phyloP scores from a whole-genome alignment of 2,797 vertebrate species.

The Halcyon badia region DNA sequence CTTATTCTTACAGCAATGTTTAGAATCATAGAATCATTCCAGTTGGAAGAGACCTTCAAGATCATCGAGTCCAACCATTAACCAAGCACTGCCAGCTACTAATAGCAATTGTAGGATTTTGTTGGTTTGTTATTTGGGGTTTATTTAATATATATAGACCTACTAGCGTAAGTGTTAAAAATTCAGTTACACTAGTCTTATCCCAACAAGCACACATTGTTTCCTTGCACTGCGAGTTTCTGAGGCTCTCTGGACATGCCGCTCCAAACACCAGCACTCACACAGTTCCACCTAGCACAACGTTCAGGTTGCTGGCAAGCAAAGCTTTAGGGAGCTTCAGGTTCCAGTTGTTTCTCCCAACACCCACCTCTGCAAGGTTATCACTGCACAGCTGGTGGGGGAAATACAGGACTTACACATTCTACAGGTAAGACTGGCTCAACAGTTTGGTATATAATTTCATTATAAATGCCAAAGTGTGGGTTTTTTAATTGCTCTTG shows the following conservation, averaged over 20 bases:
- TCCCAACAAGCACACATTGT: not conserved
- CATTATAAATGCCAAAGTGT: not conserved
- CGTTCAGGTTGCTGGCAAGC: rapidly evolving
- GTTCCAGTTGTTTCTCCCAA: not conserved
- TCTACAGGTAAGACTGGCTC: not conserved
- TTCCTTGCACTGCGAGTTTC: not conserved
- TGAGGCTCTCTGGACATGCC: rapidly evolving
- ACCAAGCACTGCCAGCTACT: not conserved
- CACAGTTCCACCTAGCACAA: not conserved
- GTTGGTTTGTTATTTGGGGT: not conserved
- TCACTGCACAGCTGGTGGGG: rapidly evolving
- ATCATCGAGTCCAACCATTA: not conserved
- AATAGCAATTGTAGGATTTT: not conserved
- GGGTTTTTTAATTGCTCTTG: not conserved
- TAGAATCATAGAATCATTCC: not conserved
- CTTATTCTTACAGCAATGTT: not conserved
- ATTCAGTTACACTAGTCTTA: not conserved
- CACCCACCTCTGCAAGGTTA: not conserved
- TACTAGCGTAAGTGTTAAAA: not conserved
- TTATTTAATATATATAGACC: not conserved
- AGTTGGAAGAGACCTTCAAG: not conserved
- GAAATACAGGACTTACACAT: not conserved
- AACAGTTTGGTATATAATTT: not conserved
- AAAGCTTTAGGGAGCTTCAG: not conserved
- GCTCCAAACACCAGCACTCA: not conserved